Percentiles rank a stretch among this genome's conserved stretches.
Evolutionary conservation across 2,888 invertebrate species (phyloP).

Genomic region (Rhagophthalmus giganteus): DNA sequence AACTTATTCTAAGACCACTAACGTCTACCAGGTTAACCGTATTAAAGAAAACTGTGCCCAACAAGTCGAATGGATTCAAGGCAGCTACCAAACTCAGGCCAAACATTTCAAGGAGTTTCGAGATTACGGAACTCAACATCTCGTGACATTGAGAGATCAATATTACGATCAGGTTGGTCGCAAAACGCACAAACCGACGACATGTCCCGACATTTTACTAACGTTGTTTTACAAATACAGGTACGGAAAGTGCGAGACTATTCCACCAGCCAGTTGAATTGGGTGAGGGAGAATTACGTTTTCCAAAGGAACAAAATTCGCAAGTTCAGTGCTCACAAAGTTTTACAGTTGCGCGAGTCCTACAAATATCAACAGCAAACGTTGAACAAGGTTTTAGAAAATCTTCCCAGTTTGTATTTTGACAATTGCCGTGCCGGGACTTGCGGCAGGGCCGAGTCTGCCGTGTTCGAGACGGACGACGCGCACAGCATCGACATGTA

Average conservation of each 20-base stretch:
- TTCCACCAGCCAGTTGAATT: constrained; percentile 86
- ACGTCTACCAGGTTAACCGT: constrained; percentile 66
- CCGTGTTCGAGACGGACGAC: constrained; percentile 69
- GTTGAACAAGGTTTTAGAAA: constrained; percentile 90
- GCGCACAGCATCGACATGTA: constrained; percentile 68
- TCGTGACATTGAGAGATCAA: constrained; percentile 84
- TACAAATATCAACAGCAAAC: constrained; percentile 97
- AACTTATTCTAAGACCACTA: no score
- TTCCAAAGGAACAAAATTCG: constrained; percentile 92
- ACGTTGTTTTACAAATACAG: no score
- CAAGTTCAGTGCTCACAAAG: constrained; percentile 92
- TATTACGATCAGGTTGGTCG: constrained; percentile 88
- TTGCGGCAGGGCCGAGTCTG: constrained; percentile 75
- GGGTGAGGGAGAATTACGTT: constrained; percentile 94
- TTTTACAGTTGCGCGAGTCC: constrained; percentile 84
- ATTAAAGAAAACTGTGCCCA: constrained; percentile 92
- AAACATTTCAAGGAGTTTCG: constrained; percentile 84
- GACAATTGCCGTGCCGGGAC: constrained; percentile 90
- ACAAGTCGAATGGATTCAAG: constrained; percentile 92
- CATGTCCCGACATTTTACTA: no score
- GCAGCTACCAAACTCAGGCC: constrained; percentile 86
- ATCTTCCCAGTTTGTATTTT: constrained; percentile 85
- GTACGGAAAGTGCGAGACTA: constrained; percentile 90
- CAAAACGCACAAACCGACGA: no score
- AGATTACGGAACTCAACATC: constrained; percentile 87